Percentiles rank a stretch among this genome's conserved stretches.
Evolutionary conservation across 1,140 invertebrate genomes (phyloP).

Genomic region (Drosophila oshimai): DNA sequence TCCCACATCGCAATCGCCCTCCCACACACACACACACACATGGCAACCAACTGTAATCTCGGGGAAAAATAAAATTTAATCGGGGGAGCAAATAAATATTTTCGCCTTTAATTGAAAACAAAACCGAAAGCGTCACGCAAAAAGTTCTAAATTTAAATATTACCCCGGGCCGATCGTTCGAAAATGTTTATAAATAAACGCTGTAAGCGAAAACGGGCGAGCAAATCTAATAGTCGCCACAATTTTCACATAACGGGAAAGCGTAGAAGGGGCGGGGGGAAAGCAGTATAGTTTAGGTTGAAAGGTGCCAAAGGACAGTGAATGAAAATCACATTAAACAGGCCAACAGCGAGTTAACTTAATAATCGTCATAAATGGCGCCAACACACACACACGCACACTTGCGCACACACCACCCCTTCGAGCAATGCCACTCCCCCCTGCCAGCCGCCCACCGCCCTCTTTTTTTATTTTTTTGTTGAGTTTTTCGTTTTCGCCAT

Average conservation of each 20-base stretch:
- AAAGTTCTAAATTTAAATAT: slow-evolving; percentile 65
- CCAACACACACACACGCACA: slow-evolving; percentile 10
- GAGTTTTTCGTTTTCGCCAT: slow-evolving; percentile 55
- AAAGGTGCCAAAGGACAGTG: background rate
- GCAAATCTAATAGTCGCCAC: background rate
- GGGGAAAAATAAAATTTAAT: slow-evolving; percentile 21
- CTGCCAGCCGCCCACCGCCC: background rate
- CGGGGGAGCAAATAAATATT: slow-evolving; percentile 11
- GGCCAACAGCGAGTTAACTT: slow-evolving; percentile 42
- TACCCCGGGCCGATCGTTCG: slow-evolving; percentile 7
- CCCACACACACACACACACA: background rate
- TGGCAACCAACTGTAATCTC: slow-evolving; percentile 28
- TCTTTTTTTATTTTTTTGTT: too few species aligned
- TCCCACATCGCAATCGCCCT: background rate
- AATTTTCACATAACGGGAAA: background rate
- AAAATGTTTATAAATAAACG: slow-evolving; percentile 63
- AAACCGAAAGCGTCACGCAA: slow-evolving; percentile 53
- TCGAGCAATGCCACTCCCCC: background rate
- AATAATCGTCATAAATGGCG: slow-evolving; percentile 73
- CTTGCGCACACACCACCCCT: background rate
- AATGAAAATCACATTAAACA: slow-evolving; percentile 49
- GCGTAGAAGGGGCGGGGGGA: background rate
- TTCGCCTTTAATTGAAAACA: slow-evolving; percentile 50
- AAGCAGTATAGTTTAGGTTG: too few species aligned
- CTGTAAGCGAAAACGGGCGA: slow-evolving; percentile 10